These are phyloP conservation scores for Menidia beryllina DNA, from an alignment of 2,113 vertebrate species.

Conservation along the genomic window DNA sequence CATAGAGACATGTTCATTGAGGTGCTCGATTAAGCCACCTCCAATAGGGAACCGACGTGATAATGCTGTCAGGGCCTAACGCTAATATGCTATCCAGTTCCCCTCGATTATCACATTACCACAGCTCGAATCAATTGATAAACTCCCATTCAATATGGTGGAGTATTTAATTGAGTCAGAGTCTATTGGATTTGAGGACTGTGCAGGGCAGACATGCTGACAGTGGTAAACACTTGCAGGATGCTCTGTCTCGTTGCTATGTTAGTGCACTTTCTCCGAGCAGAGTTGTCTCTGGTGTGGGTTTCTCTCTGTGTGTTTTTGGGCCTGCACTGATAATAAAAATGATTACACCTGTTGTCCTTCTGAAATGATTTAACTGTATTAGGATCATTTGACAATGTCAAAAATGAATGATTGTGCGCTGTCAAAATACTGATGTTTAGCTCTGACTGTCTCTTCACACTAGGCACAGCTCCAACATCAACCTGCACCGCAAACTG, in stretches of 20 bases:
- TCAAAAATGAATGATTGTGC: background rate
- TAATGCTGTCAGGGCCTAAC: conserved; percentile 82
- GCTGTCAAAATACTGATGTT: conserved; percentile 10
- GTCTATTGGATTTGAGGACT: conserved; percentile 96
- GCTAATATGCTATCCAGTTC: conserved; percentile 97
- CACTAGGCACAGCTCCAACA: conserved; percentile 98
- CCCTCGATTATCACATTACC: conserved; percentile 99
- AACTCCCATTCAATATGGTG: conserved; percentile 94
- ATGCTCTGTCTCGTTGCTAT: conserved; percentile 65
- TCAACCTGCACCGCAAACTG: conserved; percentile 99
- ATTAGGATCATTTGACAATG: conserved; percentile 13
- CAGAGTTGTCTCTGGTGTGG: conserved; percentile 37
- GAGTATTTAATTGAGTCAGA: conserved; percentile 99
- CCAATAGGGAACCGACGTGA: conserved; percentile 75
- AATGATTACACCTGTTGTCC: conserved; percentile 7
- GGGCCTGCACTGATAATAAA: conserved; percentile 28
- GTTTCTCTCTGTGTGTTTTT: conserved; percentile 39
- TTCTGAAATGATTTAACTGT: conserved; percentile 18
- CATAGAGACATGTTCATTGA: conserved; percentile 72
- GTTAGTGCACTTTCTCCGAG: conserved; percentile 43
- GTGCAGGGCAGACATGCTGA: conserved; percentile 91
- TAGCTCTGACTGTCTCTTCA: conserved; percentile 26
- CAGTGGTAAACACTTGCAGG: conserved; percentile 90
- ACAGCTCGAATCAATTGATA: conserved; percentile 98
- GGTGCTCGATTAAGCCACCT: conserved; percentile 78